A percentile compares a stretch with the other conserved stretches of the same genome.
Evolutionary conservation across 2,888 invertebrate genomes (phyloP).

Genomic region (Pristionchus fissidentatus): DNA sequence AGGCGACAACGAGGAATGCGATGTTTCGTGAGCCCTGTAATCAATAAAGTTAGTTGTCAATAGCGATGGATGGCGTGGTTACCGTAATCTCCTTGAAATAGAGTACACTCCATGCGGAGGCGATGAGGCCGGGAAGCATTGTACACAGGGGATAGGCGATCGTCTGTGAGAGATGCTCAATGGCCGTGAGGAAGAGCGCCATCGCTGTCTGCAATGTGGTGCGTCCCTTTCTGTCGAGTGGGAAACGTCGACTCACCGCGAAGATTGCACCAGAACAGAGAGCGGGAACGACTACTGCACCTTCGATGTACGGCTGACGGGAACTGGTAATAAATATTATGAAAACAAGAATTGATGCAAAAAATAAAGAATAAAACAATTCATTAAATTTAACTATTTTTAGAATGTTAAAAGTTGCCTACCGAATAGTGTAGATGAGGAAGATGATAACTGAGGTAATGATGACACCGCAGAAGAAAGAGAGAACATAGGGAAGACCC

Average conservation of each 20-base stretch:
- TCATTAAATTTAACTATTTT: neutral
- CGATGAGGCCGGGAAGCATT: constrained; percentile 77
- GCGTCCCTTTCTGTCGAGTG: constrained; percentile 3
- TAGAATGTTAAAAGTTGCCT: constrained; percentile 46
- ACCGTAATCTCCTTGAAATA: constrained; percentile 78
- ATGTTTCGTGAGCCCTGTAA: constrained; percentile 60
- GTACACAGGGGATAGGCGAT: constrained; percentile 78
- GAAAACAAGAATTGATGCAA: neutral
- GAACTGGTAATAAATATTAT: constrained; percentile 47
- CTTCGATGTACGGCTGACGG: constrained; percentile 70
- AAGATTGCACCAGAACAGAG: constrained; percentile 77
- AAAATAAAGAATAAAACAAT: constrained; percentile 18
- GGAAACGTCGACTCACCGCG: constrained; percentile 62
- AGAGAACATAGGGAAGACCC: constrained; percentile 76
- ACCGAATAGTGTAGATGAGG: constrained; percentile 75
- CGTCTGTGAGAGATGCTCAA: constrained; percentile 77
- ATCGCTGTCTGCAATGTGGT: constrained; percentile 47
- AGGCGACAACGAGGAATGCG: constrained; percentile 58
- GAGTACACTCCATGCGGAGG: constrained; percentile 77
- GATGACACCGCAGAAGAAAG: constrained; percentile 77
- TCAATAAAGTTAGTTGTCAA: neutral
- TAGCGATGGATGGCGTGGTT: neutral
- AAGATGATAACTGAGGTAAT: constrained; percentile 76
- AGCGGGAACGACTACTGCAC: constrained; percentile 76
- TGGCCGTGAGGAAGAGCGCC: constrained; percentile 77